phyloP scores from a whole-genome alignment of 2,113 vertebrate genomes.

The Eclectus roratus region DNA sequence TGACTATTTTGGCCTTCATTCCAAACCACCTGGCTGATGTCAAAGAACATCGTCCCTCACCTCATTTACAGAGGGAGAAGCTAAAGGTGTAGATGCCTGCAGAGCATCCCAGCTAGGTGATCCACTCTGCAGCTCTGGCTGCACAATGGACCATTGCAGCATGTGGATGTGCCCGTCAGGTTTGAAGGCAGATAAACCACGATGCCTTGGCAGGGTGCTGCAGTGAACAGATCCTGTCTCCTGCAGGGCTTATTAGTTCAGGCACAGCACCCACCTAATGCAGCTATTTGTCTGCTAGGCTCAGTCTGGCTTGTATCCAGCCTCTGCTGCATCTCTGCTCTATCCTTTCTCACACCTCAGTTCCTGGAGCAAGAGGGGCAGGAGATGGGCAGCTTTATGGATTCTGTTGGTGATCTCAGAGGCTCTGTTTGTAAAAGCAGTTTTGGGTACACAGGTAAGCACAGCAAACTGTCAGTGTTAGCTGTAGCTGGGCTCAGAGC shows the following conservation, averaged over 20 bases:
- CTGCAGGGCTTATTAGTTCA: background rate
- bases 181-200: background rate
- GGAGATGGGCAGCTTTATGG: background rate
- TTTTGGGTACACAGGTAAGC: background rate
- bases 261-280: background rate
- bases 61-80: background rate
- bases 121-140: fast-evolving
- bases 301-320: background rate
- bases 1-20: background rate
- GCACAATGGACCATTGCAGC: fast-evolving
- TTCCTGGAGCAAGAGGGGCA: background rate
- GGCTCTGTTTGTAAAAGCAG: background rate
- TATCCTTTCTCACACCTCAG: fast-evolving
- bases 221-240: background rate
- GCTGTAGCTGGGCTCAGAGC: background rate
- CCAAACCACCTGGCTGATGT: background rate
- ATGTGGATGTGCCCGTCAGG: fast-evolving
- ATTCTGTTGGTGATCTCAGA: background rate
- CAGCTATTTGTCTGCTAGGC: background rate
- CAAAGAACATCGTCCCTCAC: background rate
- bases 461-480: background rate
- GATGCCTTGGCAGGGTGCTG: background rate
- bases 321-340: background rate
- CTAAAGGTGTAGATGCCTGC: background rate
- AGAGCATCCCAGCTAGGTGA: background rate